Conservation (phyloP, 2,888 invertebrate genomes). For the Idaea dimidiata region DNA sequence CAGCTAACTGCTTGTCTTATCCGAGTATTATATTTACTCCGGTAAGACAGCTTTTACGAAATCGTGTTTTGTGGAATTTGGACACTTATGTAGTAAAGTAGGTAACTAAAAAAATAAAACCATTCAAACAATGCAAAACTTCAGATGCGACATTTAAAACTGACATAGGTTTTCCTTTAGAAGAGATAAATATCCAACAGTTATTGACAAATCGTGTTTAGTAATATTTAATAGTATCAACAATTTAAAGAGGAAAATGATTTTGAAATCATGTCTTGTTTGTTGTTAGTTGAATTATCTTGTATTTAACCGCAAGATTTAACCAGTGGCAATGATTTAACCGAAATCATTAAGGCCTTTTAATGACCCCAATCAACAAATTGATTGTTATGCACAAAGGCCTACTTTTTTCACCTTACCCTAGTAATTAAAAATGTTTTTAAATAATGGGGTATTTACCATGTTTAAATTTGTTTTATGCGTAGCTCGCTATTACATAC, state of each 20-base stretch:
- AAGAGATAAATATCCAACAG: not conserved
- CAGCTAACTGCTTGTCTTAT: too few species aligned
- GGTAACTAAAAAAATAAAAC: too few species aligned
- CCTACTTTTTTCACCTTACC: too few species aligned
- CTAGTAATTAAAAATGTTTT: too few species aligned
- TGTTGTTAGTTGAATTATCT: not conserved
- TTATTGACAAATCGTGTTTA: not conserved
- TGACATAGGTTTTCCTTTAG: not conserved
- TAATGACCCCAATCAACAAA: not conserved
- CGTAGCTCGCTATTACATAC: too few species aligned
- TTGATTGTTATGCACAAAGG: not conserved
- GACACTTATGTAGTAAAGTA: too few species aligned
- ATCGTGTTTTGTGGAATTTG: too few species aligned
- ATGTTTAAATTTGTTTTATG: too few species aligned
- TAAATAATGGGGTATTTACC: too few species aligned
- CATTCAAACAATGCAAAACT: not conserved
- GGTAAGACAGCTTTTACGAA: too few species aligned
- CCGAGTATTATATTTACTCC: too few species aligned
- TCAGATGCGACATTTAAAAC: not conserved
- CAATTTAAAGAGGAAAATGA: not conserved
- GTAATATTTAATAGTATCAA: not conserved
- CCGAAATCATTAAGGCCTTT: not conserved
- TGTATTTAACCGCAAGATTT: not conserved
- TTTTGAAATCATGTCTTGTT: not conserved
- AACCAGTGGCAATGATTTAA: not conserved